These are phyloP conservation scores for Pterophyllum scalare DNA, from an alignment of 2,113 vertebrate genomes.

Conservation along the genomic window DNA sequence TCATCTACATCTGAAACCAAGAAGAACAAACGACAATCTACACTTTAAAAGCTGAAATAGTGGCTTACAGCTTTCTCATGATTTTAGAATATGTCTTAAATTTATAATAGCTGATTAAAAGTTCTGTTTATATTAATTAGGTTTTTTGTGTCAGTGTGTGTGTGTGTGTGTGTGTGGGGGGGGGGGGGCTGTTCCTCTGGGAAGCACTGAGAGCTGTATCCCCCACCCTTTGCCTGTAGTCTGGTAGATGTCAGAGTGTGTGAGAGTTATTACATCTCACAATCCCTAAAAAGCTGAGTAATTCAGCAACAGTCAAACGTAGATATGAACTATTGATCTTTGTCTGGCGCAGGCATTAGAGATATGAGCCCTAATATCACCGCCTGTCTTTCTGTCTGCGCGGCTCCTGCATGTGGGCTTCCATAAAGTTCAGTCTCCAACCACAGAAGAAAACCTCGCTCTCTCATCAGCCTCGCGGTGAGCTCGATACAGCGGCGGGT, in stretches of 20 bases:
- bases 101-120: not conserved
- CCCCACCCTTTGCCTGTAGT: not conserved
- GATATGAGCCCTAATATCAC: not conserved
- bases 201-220: not conserved
- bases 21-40: not conserved
- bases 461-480: not conserved
- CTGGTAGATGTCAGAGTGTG: not conserved
- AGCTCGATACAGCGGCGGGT: constrained; percentile 23
- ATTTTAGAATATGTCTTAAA: not conserved
- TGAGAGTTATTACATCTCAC: not conserved
- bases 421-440: constrained; percentile 28
- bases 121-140: too few relatives aligned
- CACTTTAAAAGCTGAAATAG: not conserved
- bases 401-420: constrained; percentile 3
- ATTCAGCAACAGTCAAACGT: constrained; percentile 28
- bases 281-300: not conserved
- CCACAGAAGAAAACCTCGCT: not conserved
- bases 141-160: too few relatives aligned
- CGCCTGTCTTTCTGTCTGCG: not conserved
- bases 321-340: constrained; percentile 41
- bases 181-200: not conserved
- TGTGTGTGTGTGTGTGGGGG: too few relatives aligned
- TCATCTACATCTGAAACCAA: not conserved
- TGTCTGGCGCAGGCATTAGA: constrained; percentile 27
- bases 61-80: not conserved